Percentiles rank a stretch among this genome's conserved stretches.
Evolutionary conservation across 2,113 vertebrate genomes (phyloP).

Genomic region (Marcusenius ussheri): DNA sequence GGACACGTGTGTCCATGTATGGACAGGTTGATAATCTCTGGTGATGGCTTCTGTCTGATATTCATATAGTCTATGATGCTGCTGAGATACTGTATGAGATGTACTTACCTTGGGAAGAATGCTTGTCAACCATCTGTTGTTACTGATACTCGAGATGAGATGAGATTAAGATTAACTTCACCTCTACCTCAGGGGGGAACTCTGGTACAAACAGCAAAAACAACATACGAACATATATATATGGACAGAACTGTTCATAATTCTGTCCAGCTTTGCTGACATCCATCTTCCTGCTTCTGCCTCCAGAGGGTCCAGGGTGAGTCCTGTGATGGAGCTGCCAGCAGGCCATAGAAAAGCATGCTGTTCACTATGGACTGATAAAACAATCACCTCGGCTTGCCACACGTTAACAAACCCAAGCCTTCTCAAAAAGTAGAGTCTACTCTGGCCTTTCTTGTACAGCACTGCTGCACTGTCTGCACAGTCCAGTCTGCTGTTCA

Average conservation of each 20-base stretch:
- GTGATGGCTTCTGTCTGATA: background rate
- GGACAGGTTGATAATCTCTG: background rate
- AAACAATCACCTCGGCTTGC: background rate
- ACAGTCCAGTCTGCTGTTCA: background rate
- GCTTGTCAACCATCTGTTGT: background rate
- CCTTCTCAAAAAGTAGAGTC: background rate
- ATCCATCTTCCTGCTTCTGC: too few relatives aligned
- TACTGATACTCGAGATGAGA: background rate
- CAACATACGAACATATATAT: background rate
- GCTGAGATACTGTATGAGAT: background rate
- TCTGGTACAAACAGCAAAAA: background rate
- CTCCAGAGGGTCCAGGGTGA: background rate
- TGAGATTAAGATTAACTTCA: background rate
- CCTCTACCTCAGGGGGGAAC: background rate
- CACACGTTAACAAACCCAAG: background rate
- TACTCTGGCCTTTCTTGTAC: background rate
- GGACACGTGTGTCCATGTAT: background rate
- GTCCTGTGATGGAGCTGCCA: background rate
- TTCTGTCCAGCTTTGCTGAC: too few relatives aligned
- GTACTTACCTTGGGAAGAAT: background rate
- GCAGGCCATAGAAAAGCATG: background rate
- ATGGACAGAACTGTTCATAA: too few relatives aligned
- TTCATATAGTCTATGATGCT: background rate
- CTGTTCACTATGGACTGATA: background rate
- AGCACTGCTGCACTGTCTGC: background rate